Conservation (phyloP, 1,140 invertebrate species). For the Drosophila oshimai region DNA sequence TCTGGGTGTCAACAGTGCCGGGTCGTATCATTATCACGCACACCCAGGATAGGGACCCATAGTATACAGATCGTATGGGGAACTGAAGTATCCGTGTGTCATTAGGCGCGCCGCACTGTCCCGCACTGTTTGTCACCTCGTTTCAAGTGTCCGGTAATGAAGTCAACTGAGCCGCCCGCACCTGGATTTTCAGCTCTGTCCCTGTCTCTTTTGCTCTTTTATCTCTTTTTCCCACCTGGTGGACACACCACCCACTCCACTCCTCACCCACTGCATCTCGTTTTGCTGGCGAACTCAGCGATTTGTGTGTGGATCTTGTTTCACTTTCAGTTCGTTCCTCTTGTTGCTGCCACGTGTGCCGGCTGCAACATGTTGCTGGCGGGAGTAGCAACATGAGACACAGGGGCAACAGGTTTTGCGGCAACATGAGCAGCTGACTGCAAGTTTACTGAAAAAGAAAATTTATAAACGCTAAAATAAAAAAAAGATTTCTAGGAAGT, state of each 20-base stretch:
- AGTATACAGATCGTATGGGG: constrained; percentile 29
- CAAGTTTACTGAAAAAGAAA: too few species aligned
- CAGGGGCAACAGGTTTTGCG: constrained; percentile 54
- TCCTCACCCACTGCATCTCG: not conserved
- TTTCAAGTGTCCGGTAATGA: constrained; percentile 75
- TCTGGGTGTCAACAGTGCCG: constrained; percentile 47
- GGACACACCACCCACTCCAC: too few species aligned
- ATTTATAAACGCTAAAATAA: too few species aligned
- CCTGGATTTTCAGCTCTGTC: constrained; percentile 30
- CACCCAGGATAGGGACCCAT: not conserved
- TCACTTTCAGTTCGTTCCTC: constrained; percentile 29
- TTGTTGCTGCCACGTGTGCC: constrained; percentile 45
- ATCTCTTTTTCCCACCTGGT: constrained; percentile 10
- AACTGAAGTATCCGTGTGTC: constrained; percentile 54
- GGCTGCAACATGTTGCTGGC: constrained; percentile 24
- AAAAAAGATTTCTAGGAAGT: too few species aligned
- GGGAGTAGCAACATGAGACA: constrained; percentile 16
- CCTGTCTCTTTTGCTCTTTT: not conserved
- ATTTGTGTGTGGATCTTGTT: constrained; percentile 55
- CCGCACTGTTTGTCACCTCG: constrained; percentile 52
- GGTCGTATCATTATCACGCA: constrained; percentile 71
- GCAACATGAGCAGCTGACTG: constrained; percentile 32
- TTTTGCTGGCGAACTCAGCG: not conserved
- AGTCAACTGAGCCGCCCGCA: constrained; percentile 68
- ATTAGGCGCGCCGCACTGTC: constrained; percentile 59